Percentiles rank a stretch among this genome's conserved stretches.
These are phyloP conservation scores for Plecturocebus donacophilus DNA, from an alignment of 2,113 vertebrate genomes.

Conservation along the genomic window DNA sequence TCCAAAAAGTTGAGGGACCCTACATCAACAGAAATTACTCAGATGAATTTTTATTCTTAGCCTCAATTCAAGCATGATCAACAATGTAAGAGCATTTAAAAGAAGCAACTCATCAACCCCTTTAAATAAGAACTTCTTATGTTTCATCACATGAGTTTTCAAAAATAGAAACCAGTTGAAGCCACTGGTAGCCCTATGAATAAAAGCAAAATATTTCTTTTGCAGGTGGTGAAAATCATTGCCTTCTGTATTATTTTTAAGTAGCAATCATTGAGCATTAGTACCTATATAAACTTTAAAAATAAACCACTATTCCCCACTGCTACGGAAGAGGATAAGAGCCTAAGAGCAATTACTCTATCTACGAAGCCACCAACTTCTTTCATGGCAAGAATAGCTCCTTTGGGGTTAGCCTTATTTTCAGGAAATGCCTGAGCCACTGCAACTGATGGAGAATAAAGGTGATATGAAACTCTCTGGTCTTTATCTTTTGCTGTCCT, in stretches of 20 bases:
- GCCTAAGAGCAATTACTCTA: background rate
- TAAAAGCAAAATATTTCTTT: slow-evolving; percentile 8
- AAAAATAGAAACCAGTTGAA: slow-evolving; percentile 27
- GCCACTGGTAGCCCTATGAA: slow-evolving; percentile 3
- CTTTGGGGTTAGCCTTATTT: background rate
- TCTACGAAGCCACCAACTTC: background rate
- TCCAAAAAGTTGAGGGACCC: background rate
- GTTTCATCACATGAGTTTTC: slow-evolving; percentile 10
- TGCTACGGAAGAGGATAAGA: background rate
- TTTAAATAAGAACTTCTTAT: slow-evolving; percentile 1
- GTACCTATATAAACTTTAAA: background rate
- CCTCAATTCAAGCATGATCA: background rate
- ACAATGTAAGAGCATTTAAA: background rate
- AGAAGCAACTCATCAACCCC: background rate
- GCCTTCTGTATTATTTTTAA: background rate
- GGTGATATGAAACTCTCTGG: background rate
- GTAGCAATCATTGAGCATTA: background rate
- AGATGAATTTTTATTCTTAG: slow-evolving; percentile 40
- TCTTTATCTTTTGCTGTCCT: background rate
- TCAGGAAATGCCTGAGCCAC: background rate
- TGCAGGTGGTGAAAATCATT: background rate
- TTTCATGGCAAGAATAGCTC: background rate
- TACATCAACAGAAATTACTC: slow-evolving; percentile 18
- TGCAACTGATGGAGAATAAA: background rate
- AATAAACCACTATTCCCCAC: background rate